Conservation (phyloP, 92 coral and sea anemone species). For the Siderastrea siderea region DNA sequence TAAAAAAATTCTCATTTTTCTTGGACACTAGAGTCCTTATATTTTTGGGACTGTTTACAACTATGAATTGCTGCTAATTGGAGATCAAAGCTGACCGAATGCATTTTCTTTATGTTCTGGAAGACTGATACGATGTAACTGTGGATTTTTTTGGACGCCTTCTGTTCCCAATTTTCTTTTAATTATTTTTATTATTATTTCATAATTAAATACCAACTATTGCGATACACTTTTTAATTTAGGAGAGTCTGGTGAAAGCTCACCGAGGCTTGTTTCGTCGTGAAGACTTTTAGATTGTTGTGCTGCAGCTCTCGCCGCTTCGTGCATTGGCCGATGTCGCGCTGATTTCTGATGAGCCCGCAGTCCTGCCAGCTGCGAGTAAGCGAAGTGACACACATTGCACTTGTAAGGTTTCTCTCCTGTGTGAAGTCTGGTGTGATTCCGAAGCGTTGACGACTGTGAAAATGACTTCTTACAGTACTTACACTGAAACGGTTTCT, state of each 20-base stretch:
- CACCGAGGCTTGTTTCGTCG: conserved; percentile 33
- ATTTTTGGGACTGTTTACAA: not conserved
- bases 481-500: conserved; percentile 99
- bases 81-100: not conserved
- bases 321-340: conserved; percentile 86
- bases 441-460: conserved; percentile 97
- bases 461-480: conserved; percentile 98
- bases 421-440: conserved; percentile 97
- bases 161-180: not conserved
- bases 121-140: not conserved
- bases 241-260: conserved; percentile 48
- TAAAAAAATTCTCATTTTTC: not conserved
- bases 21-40: not conserved
- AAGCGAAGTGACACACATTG: conserved; percentile 99
- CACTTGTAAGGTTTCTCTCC: conserved; percentile 99
- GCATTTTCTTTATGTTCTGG: not conserved
- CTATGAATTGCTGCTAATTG: not conserved
- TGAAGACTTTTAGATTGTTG: conserved; percentile 28
- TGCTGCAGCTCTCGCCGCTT: conserved; percentile 37
- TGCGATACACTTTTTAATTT: conserved; percentile 32
- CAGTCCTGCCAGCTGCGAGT: conserved; percentile 98
- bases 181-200: not conserved
- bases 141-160: not conserved
- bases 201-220: conserved; percentile 11
- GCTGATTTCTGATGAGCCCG: conserved; percentile 99